A percentile compares a stretch with the other conserved stretches of the same genome.
Conservation (phyloP, 2,113 vertebrate species). For the Phycodurus eques region DNA sequence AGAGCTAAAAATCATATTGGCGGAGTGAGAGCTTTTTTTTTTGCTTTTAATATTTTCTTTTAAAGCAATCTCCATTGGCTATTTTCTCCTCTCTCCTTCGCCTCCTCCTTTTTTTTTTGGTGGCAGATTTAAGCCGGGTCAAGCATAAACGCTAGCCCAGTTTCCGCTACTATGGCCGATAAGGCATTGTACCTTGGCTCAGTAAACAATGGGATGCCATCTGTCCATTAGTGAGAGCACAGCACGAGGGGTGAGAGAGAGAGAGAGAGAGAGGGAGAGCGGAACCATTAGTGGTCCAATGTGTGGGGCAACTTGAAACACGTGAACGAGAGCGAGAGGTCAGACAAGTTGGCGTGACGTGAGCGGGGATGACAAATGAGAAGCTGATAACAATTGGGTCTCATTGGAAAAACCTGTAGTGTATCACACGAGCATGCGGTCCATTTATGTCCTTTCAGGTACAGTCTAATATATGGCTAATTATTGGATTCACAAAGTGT, state of each 20-base stretch:
- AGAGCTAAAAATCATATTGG: conserved; percentile 44
- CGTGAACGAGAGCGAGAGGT: conserved; percentile 38
- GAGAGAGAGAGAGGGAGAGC: conserved; percentile 28
- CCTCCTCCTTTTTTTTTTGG: conserved; percentile 58
- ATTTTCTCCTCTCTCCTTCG: conserved; percentile 32
- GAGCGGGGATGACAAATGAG: conserved; percentile 14
- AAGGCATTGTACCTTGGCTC: conserved; percentile 77
- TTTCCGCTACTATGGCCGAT: conserved; percentile 73
- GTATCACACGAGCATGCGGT: neutral
- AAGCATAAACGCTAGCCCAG: conserved; percentile 74
- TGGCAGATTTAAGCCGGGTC: conserved; percentile 70
- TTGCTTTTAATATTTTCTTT: neutral
- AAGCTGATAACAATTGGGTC: neutral
- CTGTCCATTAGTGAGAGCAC: conserved; percentile 71
- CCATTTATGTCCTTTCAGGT: neutral
- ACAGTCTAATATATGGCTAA: neutral
- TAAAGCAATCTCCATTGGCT: conserved; percentile 39
- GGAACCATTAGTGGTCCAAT: conserved; percentile 52
- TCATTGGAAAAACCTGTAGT: neutral
- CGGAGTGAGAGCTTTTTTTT: conserved; percentile 11
- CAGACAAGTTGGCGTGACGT: conserved; percentile 41
- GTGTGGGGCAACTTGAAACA: conserved; percentile 51
- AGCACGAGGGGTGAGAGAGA: conserved; percentile 42
- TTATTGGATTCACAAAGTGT: neutral
- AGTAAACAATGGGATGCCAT: conserved; percentile 76